These are phyloP conservation scores for Mantis religiosa DNA, from an alignment of 2,888 invertebrate genomes.

Conservation along the genomic window DNA sequence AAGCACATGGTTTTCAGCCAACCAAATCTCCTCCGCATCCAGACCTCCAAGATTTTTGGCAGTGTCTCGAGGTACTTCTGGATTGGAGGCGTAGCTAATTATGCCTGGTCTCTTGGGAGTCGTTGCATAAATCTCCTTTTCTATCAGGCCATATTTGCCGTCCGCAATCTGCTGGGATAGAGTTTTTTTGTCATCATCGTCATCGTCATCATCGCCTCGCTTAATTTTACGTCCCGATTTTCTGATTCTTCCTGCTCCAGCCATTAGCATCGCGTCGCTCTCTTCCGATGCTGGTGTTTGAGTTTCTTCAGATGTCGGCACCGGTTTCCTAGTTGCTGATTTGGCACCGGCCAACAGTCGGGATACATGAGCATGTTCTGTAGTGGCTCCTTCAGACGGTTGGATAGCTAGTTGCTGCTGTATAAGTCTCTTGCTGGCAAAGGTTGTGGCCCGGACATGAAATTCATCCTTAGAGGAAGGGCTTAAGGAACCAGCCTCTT, in stretches of 20 bases:
- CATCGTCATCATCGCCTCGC: conserved; percentile 28
- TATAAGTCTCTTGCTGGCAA: not conserved
- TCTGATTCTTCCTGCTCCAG: conserved; percentile 67
- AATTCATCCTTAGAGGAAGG: not conserved
- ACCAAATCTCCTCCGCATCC: conserved; percentile 82
- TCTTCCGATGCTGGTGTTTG: not conserved
- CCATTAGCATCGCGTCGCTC: conserved; percentile 64
- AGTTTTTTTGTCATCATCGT: conserved; percentile 73
- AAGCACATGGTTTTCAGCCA: conserved; percentile 81
- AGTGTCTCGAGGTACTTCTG: conserved; percentile 78
- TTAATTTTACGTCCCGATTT: conserved; percentile 36
- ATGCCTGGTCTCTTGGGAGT: conserved; percentile 73
- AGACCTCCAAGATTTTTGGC: conserved; percentile 75
- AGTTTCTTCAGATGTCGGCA: not conserved
- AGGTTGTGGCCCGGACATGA: not conserved
- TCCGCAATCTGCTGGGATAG: conserved; percentile 85
- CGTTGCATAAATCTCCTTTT: conserved; percentile 73
- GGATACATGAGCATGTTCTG: not conserved
- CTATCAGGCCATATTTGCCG: conserved; percentile 84
- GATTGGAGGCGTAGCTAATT: conserved; percentile 74
- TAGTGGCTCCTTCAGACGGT: not conserved
- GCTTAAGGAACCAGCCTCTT: not conserved
- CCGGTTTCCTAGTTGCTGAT: not conserved
- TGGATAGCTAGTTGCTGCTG: not conserved
- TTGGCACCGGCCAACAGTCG: not conserved